Base-by-base conservation (phyloP, 1,140 invertebrate species). In the Vanessa atalanta region DNA sequence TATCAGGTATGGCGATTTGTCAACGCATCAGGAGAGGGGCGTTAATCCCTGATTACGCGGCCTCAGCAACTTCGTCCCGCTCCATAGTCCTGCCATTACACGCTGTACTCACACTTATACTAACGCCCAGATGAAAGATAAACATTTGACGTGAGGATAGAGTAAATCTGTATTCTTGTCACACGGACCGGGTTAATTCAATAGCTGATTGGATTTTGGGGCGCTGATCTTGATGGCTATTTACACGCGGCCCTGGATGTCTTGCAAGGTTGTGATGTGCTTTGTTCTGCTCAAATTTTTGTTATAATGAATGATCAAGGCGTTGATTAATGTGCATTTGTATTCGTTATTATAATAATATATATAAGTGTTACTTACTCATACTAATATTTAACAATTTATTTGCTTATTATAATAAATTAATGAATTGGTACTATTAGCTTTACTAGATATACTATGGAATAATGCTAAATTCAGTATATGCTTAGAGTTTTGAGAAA, bases 191-290 rank as follows among this genome's bases (percentile, higher is more conserved):
- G 82, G 87, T 88, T 92, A 92, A 92, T 92, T 91, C 88, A 91
- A 92, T 90, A 90, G 88, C 85, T 92, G 90, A 92, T 91, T 91
- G 89, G 89, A 91, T 92, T 92, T 84, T 89, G 86, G 88, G 89
- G 84, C 79, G 86, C 84, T 83, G 85, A 87, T 88, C 86, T 88
- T 81, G 80, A 79, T 78, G 78, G 73, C 72, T 75, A 75, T 88
- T 89, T 89, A 89, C 57, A 78, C 82, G 85, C 79, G 70, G 74
- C 70, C 77, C 78, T 73, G 64, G 70, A 72, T 75, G 77, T 78
- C 73, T 75, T 71, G 57, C 60, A 65, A 63, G 65, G 67, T 60
- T 64, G 43, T 61, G 55, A 61, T 60, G 55, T 60, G 55, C 55
- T 68, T 68, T 61, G 68, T 61, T 15, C n/a, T 20, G 43, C 69